Evolutionary conservation across 64 coral and sea anemone species (phyloP).

Genomic region (Stichodactyla mertensii): DNA sequence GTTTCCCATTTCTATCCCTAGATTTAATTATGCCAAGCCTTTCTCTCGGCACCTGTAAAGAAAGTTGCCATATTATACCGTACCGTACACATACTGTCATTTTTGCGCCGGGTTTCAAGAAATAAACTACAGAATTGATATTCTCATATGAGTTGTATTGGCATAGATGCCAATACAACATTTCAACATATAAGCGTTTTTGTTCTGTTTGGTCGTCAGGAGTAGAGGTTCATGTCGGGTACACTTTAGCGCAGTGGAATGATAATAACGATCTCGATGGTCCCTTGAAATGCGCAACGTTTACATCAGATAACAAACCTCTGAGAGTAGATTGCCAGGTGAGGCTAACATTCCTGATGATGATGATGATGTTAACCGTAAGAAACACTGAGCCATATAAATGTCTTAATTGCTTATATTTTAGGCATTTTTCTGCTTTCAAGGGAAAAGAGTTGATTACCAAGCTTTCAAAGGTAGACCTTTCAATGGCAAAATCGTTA

Average conservation of each 20-base stretch:
- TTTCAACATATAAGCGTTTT: too few relatives aligned
- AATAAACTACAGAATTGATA: too few relatives aligned
- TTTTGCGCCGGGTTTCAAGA: too few relatives aligned
- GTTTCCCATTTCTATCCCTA: too few relatives aligned
- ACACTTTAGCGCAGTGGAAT: slow-evolving; percentile 77
- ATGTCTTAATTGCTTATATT: neutral
- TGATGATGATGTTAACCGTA: neutral
- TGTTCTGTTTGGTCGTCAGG: slow-evolving; percentile 25
- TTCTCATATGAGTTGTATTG: too few relatives aligned
- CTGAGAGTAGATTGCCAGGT: slow-evolving; percentile 85
- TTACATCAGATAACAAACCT: slow-evolving; percentile 91
- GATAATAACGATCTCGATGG: slow-evolving; percentile 31
- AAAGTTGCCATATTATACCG: too few relatives aligned
- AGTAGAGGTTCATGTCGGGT: slow-evolving; percentile 64
- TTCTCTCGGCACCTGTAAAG: too few relatives aligned
- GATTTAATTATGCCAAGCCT: too few relatives aligned
- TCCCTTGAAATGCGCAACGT: slow-evolving; percentile 64
- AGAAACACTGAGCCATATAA: neutral
- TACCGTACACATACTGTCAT: too few relatives aligned
- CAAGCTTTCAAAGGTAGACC: slow-evolving; percentile 82
- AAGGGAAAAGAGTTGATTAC: slow-evolving; percentile 84
- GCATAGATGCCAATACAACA: too few relatives aligned
- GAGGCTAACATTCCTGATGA: neutral
- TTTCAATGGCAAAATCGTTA: neutral
- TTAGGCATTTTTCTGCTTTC: slow-evolving; percentile 97